Base-by-base conservation (phyloP, 1,140 invertebrate genomes). In the Anastatus disparis region DNA sequence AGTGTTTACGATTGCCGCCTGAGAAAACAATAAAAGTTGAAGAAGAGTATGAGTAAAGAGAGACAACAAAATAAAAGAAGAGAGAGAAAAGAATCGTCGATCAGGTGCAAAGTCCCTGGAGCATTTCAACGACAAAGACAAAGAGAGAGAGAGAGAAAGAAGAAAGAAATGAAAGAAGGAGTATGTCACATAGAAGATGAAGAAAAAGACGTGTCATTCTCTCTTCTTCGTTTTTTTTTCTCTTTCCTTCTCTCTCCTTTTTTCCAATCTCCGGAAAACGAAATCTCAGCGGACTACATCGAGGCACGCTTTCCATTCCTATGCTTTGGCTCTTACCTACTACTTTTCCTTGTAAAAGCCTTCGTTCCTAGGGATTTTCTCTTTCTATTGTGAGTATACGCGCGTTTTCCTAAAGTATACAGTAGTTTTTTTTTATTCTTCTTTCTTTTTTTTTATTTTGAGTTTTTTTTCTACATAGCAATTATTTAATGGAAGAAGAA, bases 201-300 rank as follows among this genome's bases (percentile, higher is more conserved):
- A 44, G 42, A 12, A 15, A n/a, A n/a, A n/a, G n/a, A n/a, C n/a
- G n/a, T n/a, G n/a, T n/a, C n/a, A n/a, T n/a, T n/a, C n/a, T n/a
- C n/a, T n/a, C n/a, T n/a, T n/a, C n/a, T n/a, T n/a, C n/a, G n/a
- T n/a, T n/a, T n/a, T n/a, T 12, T 55, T 27, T 17, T 55, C 27
- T 64, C 46, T n/a, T 35, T 22, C 50, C n/a, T n/a, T n/a, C n/a
- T n/a, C n/a, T n/a, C n/a, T n/a, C n/a, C n/a, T n/a, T n/a, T n/a
- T n/a, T n/a, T 40, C 35, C 63, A 55, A 55, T 66, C 53, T 61
- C 38, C 40, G 42, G 66, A 69, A n/a, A 59, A 59, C 66, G 66
- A 58, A 61, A 69, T 69, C 66, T 69, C 66, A 46, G 38, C 31
- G 46, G 66, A 53, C 29, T 52, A 38, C 24, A 50, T 38, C 50